A percentile compares a stretch with the other conserved stretches of the same genome.
These are phyloP conservation scores for Ligdia adustata DNA, from an alignment of 2,888 invertebrate genomes.

Conservation along the genomic window DNA sequence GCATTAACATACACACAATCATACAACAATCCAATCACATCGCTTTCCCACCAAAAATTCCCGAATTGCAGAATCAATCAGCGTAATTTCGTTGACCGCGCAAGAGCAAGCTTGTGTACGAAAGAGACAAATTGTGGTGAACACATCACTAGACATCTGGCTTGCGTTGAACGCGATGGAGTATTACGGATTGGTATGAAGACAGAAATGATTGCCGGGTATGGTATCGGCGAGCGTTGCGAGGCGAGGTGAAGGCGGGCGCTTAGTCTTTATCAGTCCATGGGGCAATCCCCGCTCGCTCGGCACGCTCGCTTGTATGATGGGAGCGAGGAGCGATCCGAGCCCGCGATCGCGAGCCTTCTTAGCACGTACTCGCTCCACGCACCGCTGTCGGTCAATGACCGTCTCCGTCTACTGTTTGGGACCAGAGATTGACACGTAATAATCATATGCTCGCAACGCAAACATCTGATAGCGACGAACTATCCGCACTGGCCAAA, in stretches of 20 bases:
- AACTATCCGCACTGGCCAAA: constrained; percentile 23
- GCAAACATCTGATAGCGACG: constrained; percentile 31
- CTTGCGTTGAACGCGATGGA: constrained; percentile 10
- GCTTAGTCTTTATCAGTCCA: constrained; percentile 32
- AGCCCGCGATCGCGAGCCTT: constrained; percentile 3
- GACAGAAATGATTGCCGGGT: constrained; percentile 12
- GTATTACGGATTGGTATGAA: not conserved
- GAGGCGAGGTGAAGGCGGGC: constrained; percentile 33
- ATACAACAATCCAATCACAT: constrained; percentile 17
- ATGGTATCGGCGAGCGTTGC: constrained; percentile 32
- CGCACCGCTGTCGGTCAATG: constrained; percentile 37
- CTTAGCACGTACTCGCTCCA: constrained; percentile 23
- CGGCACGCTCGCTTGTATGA: constrained; percentile 11
- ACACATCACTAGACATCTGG: constrained; percentile 26
- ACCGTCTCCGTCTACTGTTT: constrained; percentile 38
- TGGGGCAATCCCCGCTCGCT: constrained; percentile 27
- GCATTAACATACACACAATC: constrained; percentile 16
- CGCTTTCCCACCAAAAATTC: constrained; percentile 27
- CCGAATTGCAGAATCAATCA: constrained; percentile 19
- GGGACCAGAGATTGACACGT: constrained; percentile 37
- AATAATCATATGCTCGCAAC: constrained; percentile 35
- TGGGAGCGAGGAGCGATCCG: constrained; percentile 18
- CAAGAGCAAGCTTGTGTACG: constrained; percentile 24
- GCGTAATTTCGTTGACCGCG: constrained; percentile 17
- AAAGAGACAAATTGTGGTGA: constrained; percentile 24